phyloP scores from a whole-genome alignment of 2,888 invertebrate species.

The Conchocele bisecta region DNA sequence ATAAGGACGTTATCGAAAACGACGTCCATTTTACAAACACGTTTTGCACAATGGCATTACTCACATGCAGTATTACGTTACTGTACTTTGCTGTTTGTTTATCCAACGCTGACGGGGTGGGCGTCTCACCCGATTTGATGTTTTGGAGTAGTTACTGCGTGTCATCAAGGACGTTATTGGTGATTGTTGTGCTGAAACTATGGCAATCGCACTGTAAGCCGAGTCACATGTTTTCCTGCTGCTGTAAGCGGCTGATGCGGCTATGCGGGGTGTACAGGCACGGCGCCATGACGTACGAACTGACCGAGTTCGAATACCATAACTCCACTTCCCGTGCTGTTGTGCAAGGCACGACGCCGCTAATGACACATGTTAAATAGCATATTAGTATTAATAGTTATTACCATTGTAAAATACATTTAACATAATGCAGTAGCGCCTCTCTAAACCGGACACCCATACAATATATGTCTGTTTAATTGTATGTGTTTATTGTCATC shows the following conservation, averaged over 20 bases:
- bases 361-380: too few relatives aligned
- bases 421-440: too few relatives aligned
- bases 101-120: constrained; percentile 18
- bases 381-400: too few relatives aligned
- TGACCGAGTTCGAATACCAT: constrained; percentile 23
- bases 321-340: too few relatives aligned
- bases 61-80: constrained; percentile 16
- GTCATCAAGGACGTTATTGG: constrained; percentile 18
- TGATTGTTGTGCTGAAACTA: constrained; percentile 10
- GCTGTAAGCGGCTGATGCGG: background rate
- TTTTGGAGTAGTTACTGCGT: constrained; percentile 17
- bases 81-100: constrained; percentile 23
- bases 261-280: background rate
- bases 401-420: too few relatives aligned
- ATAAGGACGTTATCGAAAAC: constrained; percentile 26
- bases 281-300: constrained; percentile 11
- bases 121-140: constrained; percentile 5
- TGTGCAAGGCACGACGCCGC: too few relatives aligned
- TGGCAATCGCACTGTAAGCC: background rate
- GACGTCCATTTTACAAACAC: constrained; percentile 27
- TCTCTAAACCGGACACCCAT: too few relatives aligned
- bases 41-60: constrained; percentile 25
- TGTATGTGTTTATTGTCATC: too few relatives aligned
- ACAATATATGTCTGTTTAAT: too few relatives aligned
- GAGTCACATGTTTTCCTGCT: constrained; percentile 9